Conservation (phyloP, 2,888 invertebrate genomes). For the Brachynemurus nebulosus region DNA sequence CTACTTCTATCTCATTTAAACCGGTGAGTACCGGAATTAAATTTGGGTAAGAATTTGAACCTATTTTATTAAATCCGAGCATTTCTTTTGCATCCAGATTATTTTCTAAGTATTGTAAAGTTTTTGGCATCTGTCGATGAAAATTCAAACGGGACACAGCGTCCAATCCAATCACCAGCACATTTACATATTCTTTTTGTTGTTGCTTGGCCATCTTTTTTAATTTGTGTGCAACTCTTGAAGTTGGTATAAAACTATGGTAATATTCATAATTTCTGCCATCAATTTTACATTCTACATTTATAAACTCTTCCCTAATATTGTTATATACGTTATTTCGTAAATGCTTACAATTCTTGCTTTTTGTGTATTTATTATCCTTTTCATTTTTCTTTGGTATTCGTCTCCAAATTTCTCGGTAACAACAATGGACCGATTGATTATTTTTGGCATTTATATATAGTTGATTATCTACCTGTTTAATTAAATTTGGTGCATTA, state of each 20-base stretch:
- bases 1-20: slow-evolving; percentile 47
- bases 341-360: slow-evolving; percentile 32
- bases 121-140: slow-evolving; percentile 67
- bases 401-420: slow-evolving; percentile 41
- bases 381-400: slow-evolving; percentile 33
- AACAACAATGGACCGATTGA: slow-evolving; percentile 40
- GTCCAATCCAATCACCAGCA: slow-evolving; percentile 72
- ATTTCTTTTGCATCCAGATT: slow-evolving; percentile 56
- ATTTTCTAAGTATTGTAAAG: slow-evolving; percentile 43
- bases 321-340: slow-evolving; percentile 23
- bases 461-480: slow-evolving; percentile 42
- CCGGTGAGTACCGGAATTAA: slow-evolving; percentile 70
- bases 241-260: background rate
- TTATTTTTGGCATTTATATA: slow-evolving; percentile 22
- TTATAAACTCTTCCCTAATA: slow-evolving; percentile 49
- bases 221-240: slow-evolving; percentile 34
- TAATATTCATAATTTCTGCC: background rate
- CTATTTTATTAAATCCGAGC: slow-evolving; percentile 84
- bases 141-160: slow-evolving; percentile 77
- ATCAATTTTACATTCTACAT: slow-evolving; percentile 41
- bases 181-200: slow-evolving; percentile 39
- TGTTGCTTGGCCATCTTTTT: slow-evolving; percentile 18
- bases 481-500: slow-evolving; percentile 24
- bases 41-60: slow-evolving; percentile 89
- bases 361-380: slow-evolving; percentile 37